A percentile compares a stretch with the other conserved stretches of the same genome.
Conservation (phyloP, 2,888 invertebrate genomes). For the Lobophora halterata region DNA sequence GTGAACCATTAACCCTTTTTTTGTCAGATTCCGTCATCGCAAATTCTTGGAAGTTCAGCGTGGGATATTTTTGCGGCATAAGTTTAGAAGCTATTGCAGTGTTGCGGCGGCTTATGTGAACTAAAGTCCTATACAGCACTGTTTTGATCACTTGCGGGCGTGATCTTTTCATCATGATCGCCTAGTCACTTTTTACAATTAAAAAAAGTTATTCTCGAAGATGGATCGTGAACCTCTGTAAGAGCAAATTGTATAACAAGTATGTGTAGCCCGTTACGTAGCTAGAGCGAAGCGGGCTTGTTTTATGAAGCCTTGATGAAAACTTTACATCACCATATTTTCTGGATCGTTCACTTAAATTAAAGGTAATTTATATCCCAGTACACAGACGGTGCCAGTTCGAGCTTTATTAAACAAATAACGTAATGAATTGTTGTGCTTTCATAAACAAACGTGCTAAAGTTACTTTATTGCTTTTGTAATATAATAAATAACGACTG, state of each 20-base stretch:
- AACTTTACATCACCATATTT: conserved; percentile 76
- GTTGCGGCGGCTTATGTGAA: no score
- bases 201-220: no score
- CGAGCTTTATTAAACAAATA: conserved; percentile 76
- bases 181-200: no score
- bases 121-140: no score
- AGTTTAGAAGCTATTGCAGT: no score
- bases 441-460: conserved; percentile 65
- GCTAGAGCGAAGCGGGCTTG: conserved; percentile 37
- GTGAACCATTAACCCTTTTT: conserved; percentile 32
- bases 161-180: no score
- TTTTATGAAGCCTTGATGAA: conserved; percentile 68
- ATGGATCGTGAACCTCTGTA: conserved; percentile 7
- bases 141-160: no score
- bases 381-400: conserved; percentile 64
- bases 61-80: conserved; percentile 3
- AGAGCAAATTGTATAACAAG: conserved; percentile 42
- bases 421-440: conserved; percentile 70
- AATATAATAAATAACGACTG: no score
- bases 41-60: conserved; percentile 4
- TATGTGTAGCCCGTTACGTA: conserved; percentile 40
- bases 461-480: conserved; percentile 56
- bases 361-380: conserved; percentile 77
- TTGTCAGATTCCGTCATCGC: conserved; percentile 8
- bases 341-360: conserved; percentile 74